phyloP scores from a whole-genome alignment of 2,113 vertebrate species.

The Motacilla tschutschensis region DNA sequence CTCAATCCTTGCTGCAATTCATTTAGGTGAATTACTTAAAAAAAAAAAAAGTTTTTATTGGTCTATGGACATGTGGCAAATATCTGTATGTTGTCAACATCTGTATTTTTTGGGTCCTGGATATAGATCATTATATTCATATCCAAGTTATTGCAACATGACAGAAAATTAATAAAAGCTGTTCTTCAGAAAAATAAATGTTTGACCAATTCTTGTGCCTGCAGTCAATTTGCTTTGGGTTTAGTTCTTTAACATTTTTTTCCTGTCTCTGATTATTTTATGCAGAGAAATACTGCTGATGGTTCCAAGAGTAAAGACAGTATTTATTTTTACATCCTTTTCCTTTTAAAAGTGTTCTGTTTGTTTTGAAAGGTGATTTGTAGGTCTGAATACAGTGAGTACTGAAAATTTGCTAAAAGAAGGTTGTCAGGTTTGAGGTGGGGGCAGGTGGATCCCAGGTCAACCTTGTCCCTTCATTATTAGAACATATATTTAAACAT shows the following conservation, averaged over 20 bases:
- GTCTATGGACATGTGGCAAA: neutral
- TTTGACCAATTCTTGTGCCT: neutral
- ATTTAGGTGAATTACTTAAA: neutral
- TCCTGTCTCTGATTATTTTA: constrained; percentile 16
- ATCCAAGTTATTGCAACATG: constrained; percentile 47
- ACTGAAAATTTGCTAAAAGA: neutral
- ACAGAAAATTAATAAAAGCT: constrained; percentile 51
- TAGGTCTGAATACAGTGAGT: neutral
- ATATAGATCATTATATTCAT: neutral
- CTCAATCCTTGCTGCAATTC: neutral
- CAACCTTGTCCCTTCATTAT: neutral
- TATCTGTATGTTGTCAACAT: neutral
- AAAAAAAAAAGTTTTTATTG: neutral
- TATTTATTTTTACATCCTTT: neutral
- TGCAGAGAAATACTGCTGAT: neutral
- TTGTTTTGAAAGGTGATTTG: neutral
- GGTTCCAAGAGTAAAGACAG: neutral
- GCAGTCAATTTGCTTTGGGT: neutral
- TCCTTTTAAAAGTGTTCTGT: neutral
- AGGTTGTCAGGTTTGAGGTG: neutral
- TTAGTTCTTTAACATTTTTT: constrained; percentile 16
- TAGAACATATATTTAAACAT: neutral
- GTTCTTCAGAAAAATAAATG: constrained; percentile 27
- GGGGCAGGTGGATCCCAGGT: neutral
- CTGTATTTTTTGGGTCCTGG: neutral